Conservation (phyloP, 2,888 invertebrate genomes). For the Sinopyrophorus schimmeli region DNA sequence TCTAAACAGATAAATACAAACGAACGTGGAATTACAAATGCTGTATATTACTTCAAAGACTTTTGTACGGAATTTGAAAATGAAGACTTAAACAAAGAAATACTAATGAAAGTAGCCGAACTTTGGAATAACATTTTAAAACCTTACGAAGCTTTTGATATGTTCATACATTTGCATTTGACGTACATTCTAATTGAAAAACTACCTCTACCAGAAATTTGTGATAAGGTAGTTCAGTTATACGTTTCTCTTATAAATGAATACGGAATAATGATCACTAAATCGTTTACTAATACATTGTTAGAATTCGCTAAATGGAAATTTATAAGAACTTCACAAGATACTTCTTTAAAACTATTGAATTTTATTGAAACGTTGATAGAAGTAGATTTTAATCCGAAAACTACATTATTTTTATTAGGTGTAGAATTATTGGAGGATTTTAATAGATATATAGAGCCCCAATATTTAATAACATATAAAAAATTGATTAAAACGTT, state of each 20-base stretch:
- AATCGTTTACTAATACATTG: too few relatives aligned
- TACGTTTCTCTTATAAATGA: not conserved
- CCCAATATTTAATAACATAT: too few relatives aligned
- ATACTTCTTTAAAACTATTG: too few relatives aligned
- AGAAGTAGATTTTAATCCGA: too few relatives aligned
- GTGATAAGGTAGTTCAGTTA: not conserved
- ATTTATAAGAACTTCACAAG: too few relatives aligned
- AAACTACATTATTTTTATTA: too few relatives aligned
- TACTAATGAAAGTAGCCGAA: not conserved
- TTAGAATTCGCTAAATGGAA: too few relatives aligned
- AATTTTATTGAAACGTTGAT: too few relatives aligned
- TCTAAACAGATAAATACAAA: not conserved
- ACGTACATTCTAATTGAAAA: not conserved
- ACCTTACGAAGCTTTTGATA: not conserved
- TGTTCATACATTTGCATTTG: slow-evolving; percentile 13
- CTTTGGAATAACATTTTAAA: slow-evolving; percentile 1
- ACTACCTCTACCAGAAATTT: not conserved
- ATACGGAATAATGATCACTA: not conserved
- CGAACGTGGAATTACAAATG: not conserved
- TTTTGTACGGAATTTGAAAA: slow-evolving; percentile 8
- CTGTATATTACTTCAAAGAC: slow-evolving; percentile 6
- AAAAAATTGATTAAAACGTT: too few relatives aligned
- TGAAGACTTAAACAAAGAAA: not conserved
- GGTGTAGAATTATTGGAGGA: too few relatives aligned
- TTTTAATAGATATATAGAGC: too few relatives aligned